A percentile compares a stretch with the other conserved stretches of the same genome.
Evolutionary conservation across 2,888 invertebrate species (phyloP).

Genomic region (Caradrina clavipalpis): DNA sequence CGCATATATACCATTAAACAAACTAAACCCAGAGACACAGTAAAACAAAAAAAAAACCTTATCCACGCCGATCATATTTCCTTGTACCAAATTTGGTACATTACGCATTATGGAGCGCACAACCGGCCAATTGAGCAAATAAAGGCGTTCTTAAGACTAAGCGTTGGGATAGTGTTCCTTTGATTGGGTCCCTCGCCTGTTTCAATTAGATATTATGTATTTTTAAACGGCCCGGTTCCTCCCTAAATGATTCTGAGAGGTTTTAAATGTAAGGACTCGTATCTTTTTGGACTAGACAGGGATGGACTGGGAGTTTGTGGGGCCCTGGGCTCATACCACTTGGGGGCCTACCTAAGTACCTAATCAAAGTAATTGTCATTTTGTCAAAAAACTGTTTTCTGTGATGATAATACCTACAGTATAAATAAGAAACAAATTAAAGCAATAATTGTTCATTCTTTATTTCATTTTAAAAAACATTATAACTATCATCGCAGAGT

Average conservation of each 20-base stretch:
- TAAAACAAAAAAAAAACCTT: slow-evolving; percentile 8
- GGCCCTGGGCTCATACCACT: too few species aligned
- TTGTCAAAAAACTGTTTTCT: too few species aligned
- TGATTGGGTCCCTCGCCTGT: slow-evolving; percentile 55
- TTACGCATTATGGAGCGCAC: slow-evolving; percentile 83
- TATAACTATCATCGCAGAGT: too few species aligned
- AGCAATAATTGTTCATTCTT: too few species aligned
- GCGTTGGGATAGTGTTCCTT: slow-evolving; percentile 53
- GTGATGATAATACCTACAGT: too few species aligned
- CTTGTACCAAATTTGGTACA: slow-evolving; percentile 80
- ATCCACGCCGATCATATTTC: slow-evolving; percentile 65
- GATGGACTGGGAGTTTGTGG: too few species aligned
- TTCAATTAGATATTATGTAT: slow-evolving; percentile 57
- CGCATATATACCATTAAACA: neutral
- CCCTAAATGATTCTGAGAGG: slow-evolving; percentile 9
- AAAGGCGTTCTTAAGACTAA: slow-evolving; percentile 76
- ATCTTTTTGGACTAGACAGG: too few species aligned
- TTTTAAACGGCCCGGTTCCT: slow-evolving; percentile 34
- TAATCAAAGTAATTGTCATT: too few species aligned
- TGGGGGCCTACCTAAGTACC: too few species aligned
- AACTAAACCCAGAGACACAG: neutral
- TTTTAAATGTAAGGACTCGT: neutral
- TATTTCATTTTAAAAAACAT: too few species aligned
- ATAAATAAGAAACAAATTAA: too few species aligned
- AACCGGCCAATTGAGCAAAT: slow-evolving; percentile 86